These are phyloP conservation scores for Brachypterus glaber DNA, from an alignment of 2,888 invertebrate genomes.

Conservation along the genomic window DNA sequence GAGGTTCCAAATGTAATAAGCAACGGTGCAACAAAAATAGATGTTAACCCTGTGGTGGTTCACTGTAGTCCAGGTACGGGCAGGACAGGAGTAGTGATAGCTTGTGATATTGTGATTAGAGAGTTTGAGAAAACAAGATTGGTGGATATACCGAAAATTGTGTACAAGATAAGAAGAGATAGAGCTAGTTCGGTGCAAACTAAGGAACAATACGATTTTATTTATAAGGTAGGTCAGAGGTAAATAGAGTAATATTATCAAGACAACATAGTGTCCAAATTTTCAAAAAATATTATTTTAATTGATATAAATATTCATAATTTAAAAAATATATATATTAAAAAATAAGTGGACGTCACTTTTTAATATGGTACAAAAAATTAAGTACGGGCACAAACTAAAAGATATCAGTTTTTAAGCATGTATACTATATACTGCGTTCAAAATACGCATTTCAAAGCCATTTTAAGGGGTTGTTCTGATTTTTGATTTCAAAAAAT, in stretches of 20 bases:
- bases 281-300: too few relatives aligned
- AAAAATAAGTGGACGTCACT: too few relatives aligned
- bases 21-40: conserved; percentile 23
- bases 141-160: conserved; percentile 79
- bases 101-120: conserved; percentile 78
- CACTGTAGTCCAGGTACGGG: conserved; percentile 89
- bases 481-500: too few relatives aligned
- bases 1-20: conserved; percentile 26
- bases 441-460: too few relatives aligned
- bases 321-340: too few relatives aligned
- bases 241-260: too few relatives aligned
- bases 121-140: conserved; percentile 72
- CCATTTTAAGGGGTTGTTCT: too few relatives aligned
- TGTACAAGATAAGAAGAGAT: conserved; percentile 74
- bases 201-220: conserved; percentile 83
- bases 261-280: too few relatives aligned
- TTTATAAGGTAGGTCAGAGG: conserved; percentile 79
- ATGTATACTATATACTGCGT: too few relatives aligned
- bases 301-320: not conserved
- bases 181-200: conserved; percentile 85
- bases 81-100: conserved; percentile 75
- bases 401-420: too few relatives aligned
- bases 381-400: too few relatives aligned
- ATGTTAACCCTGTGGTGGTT: conserved; percentile 65
- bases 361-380: too few relatives aligned